Percentiles rank a stretch among this genome's conserved stretches.
phyloP scores from a whole-genome alignment of 2,113 vertebrate species.

The Pachyramphus minor region DNA sequence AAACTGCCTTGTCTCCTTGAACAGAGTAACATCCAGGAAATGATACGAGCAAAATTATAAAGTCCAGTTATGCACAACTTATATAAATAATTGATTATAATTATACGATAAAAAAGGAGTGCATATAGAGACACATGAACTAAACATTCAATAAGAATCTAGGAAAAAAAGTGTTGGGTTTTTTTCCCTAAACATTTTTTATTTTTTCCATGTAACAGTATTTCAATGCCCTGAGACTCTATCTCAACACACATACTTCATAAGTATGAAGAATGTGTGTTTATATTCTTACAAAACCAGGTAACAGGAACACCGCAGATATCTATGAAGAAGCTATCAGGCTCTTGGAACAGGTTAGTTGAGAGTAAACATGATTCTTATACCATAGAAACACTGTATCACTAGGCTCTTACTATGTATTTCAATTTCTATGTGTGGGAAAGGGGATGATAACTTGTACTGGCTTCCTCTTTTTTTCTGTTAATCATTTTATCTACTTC shows the following conservation, averaged over 20 bases:
- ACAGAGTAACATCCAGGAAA: not conserved
- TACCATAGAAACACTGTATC: not conserved
- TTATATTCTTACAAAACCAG: not conserved
- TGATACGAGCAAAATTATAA: not conserved
- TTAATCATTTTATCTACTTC: not conserved
- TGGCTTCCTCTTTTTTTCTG: not conserved
- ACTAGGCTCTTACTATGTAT: not conserved
- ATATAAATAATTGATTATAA: not conserved
- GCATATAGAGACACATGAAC: not conserved
- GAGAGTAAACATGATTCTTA: not conserved
- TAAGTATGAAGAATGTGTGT: not conserved
- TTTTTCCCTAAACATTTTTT: not conserved
- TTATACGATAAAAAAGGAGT: not conserved
- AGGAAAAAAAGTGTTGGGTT: not conserved
- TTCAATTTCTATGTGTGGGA: not conserved
- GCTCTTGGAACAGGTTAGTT: not conserved
- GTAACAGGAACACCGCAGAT: not conserved
- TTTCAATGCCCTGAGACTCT: not conserved
- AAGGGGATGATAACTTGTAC: not conserved
- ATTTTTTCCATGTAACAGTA: not conserved
- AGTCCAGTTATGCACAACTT: not conserved
- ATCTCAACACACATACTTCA: not conserved
- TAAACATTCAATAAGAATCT: not conserved
- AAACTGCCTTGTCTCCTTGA: slow-evolving; percentile 22
- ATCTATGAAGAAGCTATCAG: not conserved